Base-by-base conservation (phyloP, 2,113 vertebrate genomes). In the Crypturellus undulatus region DNA sequence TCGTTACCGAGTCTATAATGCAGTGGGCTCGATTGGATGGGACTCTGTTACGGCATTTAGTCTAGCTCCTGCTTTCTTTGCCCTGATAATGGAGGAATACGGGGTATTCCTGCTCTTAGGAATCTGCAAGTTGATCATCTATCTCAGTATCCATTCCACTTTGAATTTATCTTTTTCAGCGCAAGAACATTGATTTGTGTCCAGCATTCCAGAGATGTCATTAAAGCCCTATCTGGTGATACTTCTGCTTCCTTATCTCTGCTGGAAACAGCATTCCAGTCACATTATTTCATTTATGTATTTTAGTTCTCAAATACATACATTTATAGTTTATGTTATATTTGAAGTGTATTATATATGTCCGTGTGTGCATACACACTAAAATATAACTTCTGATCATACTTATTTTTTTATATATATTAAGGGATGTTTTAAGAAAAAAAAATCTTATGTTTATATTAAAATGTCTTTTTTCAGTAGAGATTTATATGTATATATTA, bases 41-140 rank as follows among this genome's bases (percentile, higher is more conserved):
- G 92, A 84, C 71, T 30, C 40, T 54, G 36, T 87, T 47, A 19
- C 65, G 81, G 34, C 38, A 17, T 94, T 87, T 65, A 82, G 73
- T 91, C 43, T 52, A 87, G 11, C 36, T 84, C 43, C 62, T 87
- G 65, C 76, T 92, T 52, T 25, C 58, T 87, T 65, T 1, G 0
- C 49, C 13, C 43, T 54, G 77, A 42, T 89, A 9, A 65, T 28
- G 63, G 47, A 82, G 89, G 62, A 87, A 71, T 78, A 45, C 43
- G 83, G 79, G 47, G 62, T 80, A 4, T 69, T n/a, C 47, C 38
- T 79, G 40, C 78, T 49, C 25, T 67, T 60, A 51, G 58, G 19
- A 63, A 47, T 8, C 34, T 60, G 79, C 63, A 65, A 30, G 28
- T 30, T 90, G 90, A 79, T 21, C 84, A 9, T 62, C 14, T 34